Evolutionary conservation across 1,140 invertebrate species (phyloP).

Genomic region (Zaprionus ornatus): DNA sequence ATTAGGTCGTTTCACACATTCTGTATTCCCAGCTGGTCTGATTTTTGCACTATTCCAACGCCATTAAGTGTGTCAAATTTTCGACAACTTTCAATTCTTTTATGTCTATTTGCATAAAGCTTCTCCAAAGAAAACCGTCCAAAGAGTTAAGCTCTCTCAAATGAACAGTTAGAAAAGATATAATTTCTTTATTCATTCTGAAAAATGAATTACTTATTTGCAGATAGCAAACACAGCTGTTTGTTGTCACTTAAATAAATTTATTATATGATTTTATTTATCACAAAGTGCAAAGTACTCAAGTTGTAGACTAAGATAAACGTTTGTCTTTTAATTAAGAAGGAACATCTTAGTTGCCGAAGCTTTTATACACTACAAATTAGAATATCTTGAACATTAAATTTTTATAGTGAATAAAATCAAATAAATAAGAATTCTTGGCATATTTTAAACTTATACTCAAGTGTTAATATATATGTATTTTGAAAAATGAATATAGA

Average conservation of each 20-base stretch:
- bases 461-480: no score
- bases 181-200: neutral
- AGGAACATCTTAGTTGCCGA: neutral
- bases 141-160: constrained; percentile 27
- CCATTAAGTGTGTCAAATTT: constrained; percentile 55
- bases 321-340: neutral
- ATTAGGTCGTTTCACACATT: constrained; percentile 33
- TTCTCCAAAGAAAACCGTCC: neutral
- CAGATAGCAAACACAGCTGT: neutral
- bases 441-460: neutral
- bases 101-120: constrained; percentile 53
- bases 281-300: neutral
- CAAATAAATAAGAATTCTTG: no score
- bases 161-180: constrained; percentile 21
- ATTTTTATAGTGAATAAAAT: no score
- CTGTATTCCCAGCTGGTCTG: constrained; percentile 9
- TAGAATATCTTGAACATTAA: neutral
- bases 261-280: neutral
- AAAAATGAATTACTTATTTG: constrained; percentile 28
- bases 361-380: neutral
- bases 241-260: neutral
- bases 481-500: no score
- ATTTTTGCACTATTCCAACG: constrained; percentile 51
- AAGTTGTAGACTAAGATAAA: neutral
- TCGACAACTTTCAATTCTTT: constrained; percentile 64